Base-by-base conservation (phyloP, 2,888 invertebrate species). In the Noctua janthe region DNA sequence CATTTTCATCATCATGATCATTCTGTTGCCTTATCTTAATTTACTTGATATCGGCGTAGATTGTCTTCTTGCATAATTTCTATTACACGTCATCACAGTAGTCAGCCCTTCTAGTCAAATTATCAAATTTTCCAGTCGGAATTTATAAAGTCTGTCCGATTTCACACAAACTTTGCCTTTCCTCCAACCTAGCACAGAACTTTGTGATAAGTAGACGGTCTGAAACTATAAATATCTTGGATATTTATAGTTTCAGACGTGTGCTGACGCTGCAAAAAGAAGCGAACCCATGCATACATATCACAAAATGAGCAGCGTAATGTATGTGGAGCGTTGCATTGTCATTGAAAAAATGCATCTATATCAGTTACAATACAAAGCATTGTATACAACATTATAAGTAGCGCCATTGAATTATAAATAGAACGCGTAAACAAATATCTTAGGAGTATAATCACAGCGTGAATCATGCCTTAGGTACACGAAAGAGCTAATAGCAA, bases 391-490 rank as follows among this genome's bases (percentile, higher is more conserved):
- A 86, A 78, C 74, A 72, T 74, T 86, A 88, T 77, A 74, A 70
- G 86, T 82, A 88, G 88, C 70, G 77, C 78, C 73, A 82, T 88
- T 88, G 83, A 88, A 78, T 83, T 86, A 78, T 78, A 88, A 86
- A 87, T 83, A 87, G 89, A 80, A 85, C 86, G 87, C 74, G 83
- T 87, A 86, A 86, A 88, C 83, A 87, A 87, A 87, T 86, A 86
- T 88, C 86, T 88, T 62, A 70, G 71, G n/a, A 76, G 62, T 86
- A 66, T 43, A 88, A 88, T 86, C 78, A 85, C 73, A 76, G 59
- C 2, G 51, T 88, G 82, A 88, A 64, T 86, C 86, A 88, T 71
- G 43, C 11, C 69, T 51, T 64, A 67, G 15, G 51, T 77, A 67
- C 51, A 79, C 54, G 67, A 51, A 73, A 69, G 49, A 59, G n/a